Evolutionary conservation across 2,888 invertebrate genomes (phyloP).

Genomic region (Acleris sparsana): DNA sequence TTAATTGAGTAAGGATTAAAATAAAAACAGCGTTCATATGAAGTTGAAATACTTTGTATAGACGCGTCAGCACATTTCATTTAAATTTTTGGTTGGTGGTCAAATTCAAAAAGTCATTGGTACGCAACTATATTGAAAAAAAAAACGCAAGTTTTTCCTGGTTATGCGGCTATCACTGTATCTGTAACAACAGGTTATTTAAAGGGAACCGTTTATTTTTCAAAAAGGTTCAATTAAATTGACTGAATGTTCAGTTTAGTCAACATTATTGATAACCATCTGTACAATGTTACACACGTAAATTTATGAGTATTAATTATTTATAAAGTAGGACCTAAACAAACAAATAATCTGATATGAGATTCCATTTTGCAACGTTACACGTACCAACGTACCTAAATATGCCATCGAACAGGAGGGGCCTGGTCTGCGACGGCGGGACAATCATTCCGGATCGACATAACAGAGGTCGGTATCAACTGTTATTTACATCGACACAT

Average conservation of each 20-base stretch:
- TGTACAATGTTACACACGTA: neutral
- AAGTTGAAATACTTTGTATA: too few species aligned
- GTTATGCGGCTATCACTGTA: too few species aligned
- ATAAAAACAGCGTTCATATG: too few species aligned
- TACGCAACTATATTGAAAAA: too few species aligned
- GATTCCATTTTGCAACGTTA: conserved; percentile 40
- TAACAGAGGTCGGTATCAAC: conserved; percentile 56
- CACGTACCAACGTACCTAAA: neutral
- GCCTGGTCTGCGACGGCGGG: conserved; percentile 42
- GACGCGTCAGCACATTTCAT: too few species aligned
- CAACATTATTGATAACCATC: conserved; percentile 10
- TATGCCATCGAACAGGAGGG: conserved; percentile 41
- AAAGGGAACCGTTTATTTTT: too few species aligned
- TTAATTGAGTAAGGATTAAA: too few species aligned
- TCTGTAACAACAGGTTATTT: too few species aligned
- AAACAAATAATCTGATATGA: conserved; percentile 60
- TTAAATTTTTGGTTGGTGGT: too few species aligned
- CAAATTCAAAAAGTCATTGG: too few species aligned
- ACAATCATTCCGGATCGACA: conserved; percentile 46
- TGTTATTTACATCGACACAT: conserved; percentile 61
- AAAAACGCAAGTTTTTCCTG: too few species aligned
- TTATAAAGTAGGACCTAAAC: conserved; percentile 8
- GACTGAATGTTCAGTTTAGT: conserved; percentile 6
- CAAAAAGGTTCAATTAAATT: conserved; percentile 13
- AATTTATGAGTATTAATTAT: conserved; percentile 12